Base-by-base conservation (phyloP, 2,797 vertebrate genomes). In the Urosaurus nigricauda region DNA sequence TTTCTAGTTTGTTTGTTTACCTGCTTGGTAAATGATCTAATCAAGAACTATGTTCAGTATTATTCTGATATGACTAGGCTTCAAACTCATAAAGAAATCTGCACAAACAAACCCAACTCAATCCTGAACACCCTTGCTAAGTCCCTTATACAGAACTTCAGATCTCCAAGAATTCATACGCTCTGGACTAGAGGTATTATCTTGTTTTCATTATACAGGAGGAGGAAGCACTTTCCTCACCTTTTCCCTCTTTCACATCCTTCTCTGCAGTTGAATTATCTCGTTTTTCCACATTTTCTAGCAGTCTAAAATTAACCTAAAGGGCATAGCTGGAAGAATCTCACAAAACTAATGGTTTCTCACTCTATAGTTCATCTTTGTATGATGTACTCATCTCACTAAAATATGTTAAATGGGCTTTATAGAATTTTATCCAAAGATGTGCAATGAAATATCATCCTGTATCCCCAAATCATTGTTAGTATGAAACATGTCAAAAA, bases 211-310 rank as follows among this genome's bases (percentile, higher is more conserved):
- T 94, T 95, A 96, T 95, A 94, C 96, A 95, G 95, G 94, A 89
- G 92, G 92, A 88, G 92, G 93, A 94, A 91, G 91, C 91, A 94
- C 95, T 94, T 95, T 94, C 92, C 93, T 92, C 93, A 96, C 94
- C 70, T 92, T 94, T 93, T 96, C 94, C 94, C 90, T 92, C 87
- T 94, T 93, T 95, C 94, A 91, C 95, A 94, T 95, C 95, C 94
- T 95, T 94, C 94, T 91, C 80, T 88, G 94, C 86, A 93, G 92
- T 95, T 92, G 92, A 95, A 94, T 95, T 92, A 91, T 96, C 95
- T 96, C 95, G 96, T 96, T 97, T 97, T 96, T 97, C 95, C 95
- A 96, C 96, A 96, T 97, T 97, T 97, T 97, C 95, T 94, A 94
- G 94, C 94, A 93, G 92, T 93, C 91, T 93, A 95, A 95, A 96